Conservation (phyloP, 2,888 invertebrate species). For the Spialia ferax region DNA sequence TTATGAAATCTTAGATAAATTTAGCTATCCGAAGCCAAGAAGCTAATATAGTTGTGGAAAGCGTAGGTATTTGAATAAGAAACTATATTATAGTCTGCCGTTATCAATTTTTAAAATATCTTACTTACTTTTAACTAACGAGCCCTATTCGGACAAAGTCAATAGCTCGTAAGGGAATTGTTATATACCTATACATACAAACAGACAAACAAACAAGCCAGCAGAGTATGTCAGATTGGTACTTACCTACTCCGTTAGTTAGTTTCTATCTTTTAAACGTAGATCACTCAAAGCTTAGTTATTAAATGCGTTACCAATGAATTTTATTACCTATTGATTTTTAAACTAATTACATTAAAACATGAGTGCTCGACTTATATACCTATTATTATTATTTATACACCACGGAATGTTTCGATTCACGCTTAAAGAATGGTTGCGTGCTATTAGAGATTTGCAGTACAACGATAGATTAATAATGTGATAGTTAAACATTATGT, state of each 20-base stretch:
- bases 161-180: neutral
- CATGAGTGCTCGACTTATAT: constrained; percentile 9
- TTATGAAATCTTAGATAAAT: constrained; percentile 78
- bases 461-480: neutral
- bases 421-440: neutral
- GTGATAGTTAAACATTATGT: constrained; percentile 12
- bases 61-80: constrained; percentile 47
- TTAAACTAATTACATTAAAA: constrained; percentile 34
- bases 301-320: constrained; percentile 84
- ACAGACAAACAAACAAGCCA: no score
- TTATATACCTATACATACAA: neutral
- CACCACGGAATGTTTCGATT: neutral
- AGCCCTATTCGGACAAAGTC: neutral
- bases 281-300: constrained; percentile 75
- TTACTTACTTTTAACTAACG: neutral
- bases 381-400: constrained; percentile 11
- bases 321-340: constrained; percentile 62
- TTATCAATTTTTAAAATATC: constrained; percentile 1
- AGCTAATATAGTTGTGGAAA: constrained; percentile 71
- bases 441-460: constrained; percentile 18
- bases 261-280: constrained; percentile 58
- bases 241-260: constrained; percentile 43
- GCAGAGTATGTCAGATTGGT: neutral
- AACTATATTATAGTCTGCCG: constrained; percentile 3
- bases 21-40: constrained; percentile 82